Evolutionary conservation across 2,797 vertebrate genomes (phyloP).

Genomic region (Lutjanus argentimaculatus): DNA sequence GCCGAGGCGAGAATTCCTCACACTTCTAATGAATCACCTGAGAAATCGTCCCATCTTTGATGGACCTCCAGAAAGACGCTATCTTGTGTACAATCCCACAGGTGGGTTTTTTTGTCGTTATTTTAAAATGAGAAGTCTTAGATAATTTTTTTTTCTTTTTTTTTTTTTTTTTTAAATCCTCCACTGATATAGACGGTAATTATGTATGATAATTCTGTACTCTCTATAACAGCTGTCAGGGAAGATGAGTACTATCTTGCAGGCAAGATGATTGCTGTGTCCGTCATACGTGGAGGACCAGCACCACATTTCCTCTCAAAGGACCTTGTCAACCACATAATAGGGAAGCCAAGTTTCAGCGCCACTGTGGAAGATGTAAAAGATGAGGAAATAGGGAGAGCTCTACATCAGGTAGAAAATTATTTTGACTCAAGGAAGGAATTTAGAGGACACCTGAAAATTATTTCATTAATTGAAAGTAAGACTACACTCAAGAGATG

Average conservation of each 20-base stretch:
- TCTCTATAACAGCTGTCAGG: neutral
- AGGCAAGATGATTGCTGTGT: slow-evolving; percentile 1
- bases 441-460: no score
- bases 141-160: no score
- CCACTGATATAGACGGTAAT: neutral
- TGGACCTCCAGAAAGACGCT: neutral
- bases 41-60: slow-evolving; percentile 2
- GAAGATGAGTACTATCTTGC: neutral
- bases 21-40: slow-evolving; percentile 2
- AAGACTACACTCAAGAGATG: neutral
- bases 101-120: neutral
- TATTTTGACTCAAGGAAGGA: no score
- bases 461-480: no score
- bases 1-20: slow-evolving; percentile 4
- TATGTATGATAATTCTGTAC: neutral
- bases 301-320: slow-evolving; percentile 28
- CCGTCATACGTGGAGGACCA: neutral
- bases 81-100: neutral
- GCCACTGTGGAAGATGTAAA: slow-evolving; percentile 17
- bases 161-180: no score
- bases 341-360: slow-evolving; percentile 13
- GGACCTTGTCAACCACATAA: slow-evolving; percentile 14
- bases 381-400: slow-evolving; percentile 18
- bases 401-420: neutral
- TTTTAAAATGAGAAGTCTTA: neutral